Evolutionary conservation across 2,888 invertebrate genomes (phyloP).

Genomic region (Aphidius colemani): DNA sequence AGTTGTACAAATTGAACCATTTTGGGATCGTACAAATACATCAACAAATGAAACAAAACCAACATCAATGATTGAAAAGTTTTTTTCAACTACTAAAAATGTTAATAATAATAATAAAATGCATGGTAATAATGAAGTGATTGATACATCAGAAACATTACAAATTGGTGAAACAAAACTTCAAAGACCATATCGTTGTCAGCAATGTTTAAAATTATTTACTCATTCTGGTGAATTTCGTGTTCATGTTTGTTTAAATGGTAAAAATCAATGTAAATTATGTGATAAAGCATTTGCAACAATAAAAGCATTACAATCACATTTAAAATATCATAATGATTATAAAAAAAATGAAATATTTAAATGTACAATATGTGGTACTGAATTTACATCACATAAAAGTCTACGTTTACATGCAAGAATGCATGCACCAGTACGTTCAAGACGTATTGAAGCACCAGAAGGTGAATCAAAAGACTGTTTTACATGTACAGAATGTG

Average conservation of each 20-base stretch:
- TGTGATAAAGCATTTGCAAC: slow-evolving; percentile 55
- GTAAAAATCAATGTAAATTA: slow-evolving; percentile 52
- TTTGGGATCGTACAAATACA: slow-evolving; percentile 58
- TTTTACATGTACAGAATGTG: slow-evolving; percentile 55
- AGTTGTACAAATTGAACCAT: slow-evolving; percentile 66
- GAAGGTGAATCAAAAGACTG: slow-evolving; percentile 51
- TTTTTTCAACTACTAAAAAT: slow-evolving; percentile 56
- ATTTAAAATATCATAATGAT: slow-evolving; percentile 65
- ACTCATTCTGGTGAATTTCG: slow-evolving; percentile 59
- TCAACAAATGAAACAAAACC: slow-evolving; percentile 36
- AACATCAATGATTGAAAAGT: slow-evolving; percentile 57
- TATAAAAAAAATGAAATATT: slow-evolving; percentile 54
- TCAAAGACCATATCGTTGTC: slow-evolving; percentile 60
- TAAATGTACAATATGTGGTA: slow-evolving; percentile 70
- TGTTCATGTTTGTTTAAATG: slow-evolving; percentile 59
- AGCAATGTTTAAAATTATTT: slow-evolving; percentile 61
- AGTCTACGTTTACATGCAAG: slow-evolving; percentile 71
- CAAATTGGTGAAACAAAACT: slow-evolving; percentile 34
- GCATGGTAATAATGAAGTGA: not conserved
- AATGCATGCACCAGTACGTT: slow-evolving; percentile 74
- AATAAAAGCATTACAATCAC: slow-evolving; percentile 65
- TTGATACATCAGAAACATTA: slow-evolving; percentile 5
- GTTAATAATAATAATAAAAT: slow-evolving; percentile 47
- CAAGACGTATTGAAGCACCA: slow-evolving; percentile 61
- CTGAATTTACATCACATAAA: slow-evolving; percentile 71